Percentiles rank a stretch among this genome's conserved stretches.
Evolutionary conservation across 2,888 invertebrate genomes (phyloP).

Genomic region (Micoletzkya japonica): DNA sequence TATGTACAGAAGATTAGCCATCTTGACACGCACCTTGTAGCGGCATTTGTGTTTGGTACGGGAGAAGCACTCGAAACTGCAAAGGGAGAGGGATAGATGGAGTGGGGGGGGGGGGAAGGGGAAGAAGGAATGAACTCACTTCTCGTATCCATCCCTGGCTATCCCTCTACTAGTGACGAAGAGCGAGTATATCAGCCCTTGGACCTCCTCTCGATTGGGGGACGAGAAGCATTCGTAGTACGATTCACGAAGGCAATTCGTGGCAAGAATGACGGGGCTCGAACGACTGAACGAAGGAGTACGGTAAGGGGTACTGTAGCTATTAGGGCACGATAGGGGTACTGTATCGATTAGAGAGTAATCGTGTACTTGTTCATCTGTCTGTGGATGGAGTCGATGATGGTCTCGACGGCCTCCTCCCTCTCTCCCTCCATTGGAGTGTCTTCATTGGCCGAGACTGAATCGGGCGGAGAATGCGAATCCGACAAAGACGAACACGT

Average conservation of each 20-base stretch:
- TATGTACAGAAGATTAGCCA: slow-evolving; percentile 3
- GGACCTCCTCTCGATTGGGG: slow-evolving; percentile 34
- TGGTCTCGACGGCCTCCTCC: slow-evolving; percentile 19
- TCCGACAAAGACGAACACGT: slow-evolving; percentile 1
- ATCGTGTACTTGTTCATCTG: neutral
- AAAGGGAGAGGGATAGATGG: slow-evolving; percentile 2
- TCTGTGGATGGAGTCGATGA: slow-evolving; percentile 15
- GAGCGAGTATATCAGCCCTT: slow-evolving; percentile 48
- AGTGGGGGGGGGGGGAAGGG: neutral
- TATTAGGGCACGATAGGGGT: neutral
- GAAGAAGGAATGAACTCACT: slow-evolving; percentile 1
- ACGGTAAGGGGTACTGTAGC: neutral
- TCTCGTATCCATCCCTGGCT: slow-evolving; percentile 22
- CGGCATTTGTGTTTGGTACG: slow-evolving; percentile 47
- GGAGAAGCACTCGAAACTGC: slow-evolving; percentile 45
- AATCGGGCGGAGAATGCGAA: slow-evolving; percentile 16
- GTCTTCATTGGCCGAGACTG: neutral
- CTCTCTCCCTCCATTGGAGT: neutral
- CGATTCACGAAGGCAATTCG: slow-evolving; percentile 18
- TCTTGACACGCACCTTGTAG: slow-evolving; percentile 31
- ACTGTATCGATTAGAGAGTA: neutral
- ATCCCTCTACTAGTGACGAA: slow-evolving; percentile 33
- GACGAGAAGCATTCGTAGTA: slow-evolving; percentile 44
- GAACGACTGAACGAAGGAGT: neutral
- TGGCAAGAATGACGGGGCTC: too few species aligned